A percentile compares a stretch with the other conserved stretches of the same genome.
Evolutionary conservation across 2,797 vertebrate genomes (phyloP).

Genomic region (Pantherophis alleghaniensis): DNA sequence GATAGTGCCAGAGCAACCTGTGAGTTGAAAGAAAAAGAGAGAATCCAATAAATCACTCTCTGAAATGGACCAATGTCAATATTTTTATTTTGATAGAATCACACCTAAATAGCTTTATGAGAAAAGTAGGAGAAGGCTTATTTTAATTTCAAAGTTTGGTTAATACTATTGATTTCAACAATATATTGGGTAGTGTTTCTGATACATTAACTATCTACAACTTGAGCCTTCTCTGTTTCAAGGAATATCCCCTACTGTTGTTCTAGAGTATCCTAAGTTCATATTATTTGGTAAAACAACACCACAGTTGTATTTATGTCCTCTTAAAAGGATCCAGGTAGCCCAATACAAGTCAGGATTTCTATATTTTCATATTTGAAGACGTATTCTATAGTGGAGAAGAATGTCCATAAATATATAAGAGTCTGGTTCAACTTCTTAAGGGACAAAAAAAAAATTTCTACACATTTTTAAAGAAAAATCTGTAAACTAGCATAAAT

Average conservation of each 20-base stretch:
- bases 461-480: background rate
- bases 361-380: background rate
- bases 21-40: background rate
- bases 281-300: background rate
- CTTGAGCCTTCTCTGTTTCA: background rate
- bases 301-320: background rate
- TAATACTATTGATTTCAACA: background rate
- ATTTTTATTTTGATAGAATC: background rate
- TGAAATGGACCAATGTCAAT: background rate
- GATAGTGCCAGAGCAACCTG: background rate
- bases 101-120: background rate
- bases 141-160: background rate
- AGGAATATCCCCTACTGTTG: background rate
- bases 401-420: background rate
- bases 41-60: background rate
- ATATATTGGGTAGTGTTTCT: background rate
- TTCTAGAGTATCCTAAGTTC: background rate
- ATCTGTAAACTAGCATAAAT: background rate
- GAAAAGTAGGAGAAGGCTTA: background rate
- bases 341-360: background rate
- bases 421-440: background rate
- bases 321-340: background rate
- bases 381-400: background rate
- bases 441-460: background rate
- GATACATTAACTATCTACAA: too few relatives aligned